Percentiles rank a stretch among this genome's conserved stretches.
phyloP scores from a whole-genome alignment of 2,797 vertebrate species.

The Rhinichthys osculus region DNA sequence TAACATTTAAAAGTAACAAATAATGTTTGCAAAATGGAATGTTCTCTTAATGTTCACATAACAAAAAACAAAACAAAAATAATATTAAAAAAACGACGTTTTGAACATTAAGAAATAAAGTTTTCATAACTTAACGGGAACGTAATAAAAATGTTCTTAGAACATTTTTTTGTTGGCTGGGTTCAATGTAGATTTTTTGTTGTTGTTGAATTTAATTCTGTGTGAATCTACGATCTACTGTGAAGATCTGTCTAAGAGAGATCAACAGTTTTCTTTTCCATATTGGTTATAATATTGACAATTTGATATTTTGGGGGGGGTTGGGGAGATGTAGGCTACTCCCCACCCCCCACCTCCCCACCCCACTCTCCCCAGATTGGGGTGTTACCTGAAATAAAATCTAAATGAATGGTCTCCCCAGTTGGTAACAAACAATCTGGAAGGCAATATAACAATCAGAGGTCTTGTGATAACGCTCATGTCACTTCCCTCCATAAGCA shows the following conservation, averaged over 20 bases:
- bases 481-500: slow-evolving; percentile 47
- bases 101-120: no score
- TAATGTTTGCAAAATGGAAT: neutral
- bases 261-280: neutral
- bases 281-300: neutral
- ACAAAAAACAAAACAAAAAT: neutral
- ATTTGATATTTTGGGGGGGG: neutral
- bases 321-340: neutral
- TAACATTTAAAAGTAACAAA: neutral
- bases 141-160: no score
- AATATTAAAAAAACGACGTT: no score
- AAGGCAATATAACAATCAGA: slow-evolving; percentile 59
- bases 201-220: neutral
- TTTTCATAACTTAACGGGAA: no score
- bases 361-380: slow-evolving; percentile 7
- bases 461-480: slow-evolving; percentile 50
- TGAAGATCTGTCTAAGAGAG: neutral
- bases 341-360: neutral
- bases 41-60: neutral
- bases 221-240: neutral
- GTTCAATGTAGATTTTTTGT: neutral
- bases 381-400: slow-evolving; percentile 32
- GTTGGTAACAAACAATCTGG: slow-evolving; percentile 49
- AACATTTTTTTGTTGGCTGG: neutral
- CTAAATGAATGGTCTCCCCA: slow-evolving; percentile 43